These are phyloP conservation scores for Ceratotherium simum DNA, from an alignment of 2,113 vertebrate species.

Conservation along the genomic window DNA sequence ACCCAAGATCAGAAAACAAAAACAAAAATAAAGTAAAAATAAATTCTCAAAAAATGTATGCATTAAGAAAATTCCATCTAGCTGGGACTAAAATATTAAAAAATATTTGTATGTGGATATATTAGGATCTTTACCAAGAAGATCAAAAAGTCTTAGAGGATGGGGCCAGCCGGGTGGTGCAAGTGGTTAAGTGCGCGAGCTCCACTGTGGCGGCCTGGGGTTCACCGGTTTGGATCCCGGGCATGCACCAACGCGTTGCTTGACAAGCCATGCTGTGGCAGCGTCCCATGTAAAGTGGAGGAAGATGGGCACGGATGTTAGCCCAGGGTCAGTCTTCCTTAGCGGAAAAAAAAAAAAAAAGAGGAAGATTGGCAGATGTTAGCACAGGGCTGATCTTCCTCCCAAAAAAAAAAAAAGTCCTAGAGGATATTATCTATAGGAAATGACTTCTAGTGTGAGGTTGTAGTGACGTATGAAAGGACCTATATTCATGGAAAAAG, in stretches of 20 bases:
- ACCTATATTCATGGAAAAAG: not conserved
- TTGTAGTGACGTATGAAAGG: not conserved
- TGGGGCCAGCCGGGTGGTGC: not conserved
- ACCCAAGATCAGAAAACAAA: conserved; percentile 9
- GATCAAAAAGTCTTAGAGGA: not conserved
- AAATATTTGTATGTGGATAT: not conserved
- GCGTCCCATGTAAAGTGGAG: no score
- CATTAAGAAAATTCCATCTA: not conserved
- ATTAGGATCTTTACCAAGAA: not conserved
- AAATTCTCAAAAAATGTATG: not conserved
- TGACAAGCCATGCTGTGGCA: no score
- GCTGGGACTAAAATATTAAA: not conserved
- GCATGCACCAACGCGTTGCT: no score
- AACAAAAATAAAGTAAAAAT: not conserved
- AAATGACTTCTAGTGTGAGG: not conserved
- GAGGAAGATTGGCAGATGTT: no score
- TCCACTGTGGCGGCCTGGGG: no score
- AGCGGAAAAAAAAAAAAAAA: no score
- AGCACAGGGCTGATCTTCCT: no score
- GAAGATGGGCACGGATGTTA: no score
- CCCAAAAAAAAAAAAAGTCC: not conserved
- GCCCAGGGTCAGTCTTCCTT: no score
- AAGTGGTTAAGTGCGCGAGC: no score
- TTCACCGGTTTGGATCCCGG: no score
- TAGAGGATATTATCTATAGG: not conserved